Evolutionary conservation across 2,113 vertebrate species (phyloP), one percentile per base, ranked within the genome.

Genomic region (Lepus europaeus): DNA sequence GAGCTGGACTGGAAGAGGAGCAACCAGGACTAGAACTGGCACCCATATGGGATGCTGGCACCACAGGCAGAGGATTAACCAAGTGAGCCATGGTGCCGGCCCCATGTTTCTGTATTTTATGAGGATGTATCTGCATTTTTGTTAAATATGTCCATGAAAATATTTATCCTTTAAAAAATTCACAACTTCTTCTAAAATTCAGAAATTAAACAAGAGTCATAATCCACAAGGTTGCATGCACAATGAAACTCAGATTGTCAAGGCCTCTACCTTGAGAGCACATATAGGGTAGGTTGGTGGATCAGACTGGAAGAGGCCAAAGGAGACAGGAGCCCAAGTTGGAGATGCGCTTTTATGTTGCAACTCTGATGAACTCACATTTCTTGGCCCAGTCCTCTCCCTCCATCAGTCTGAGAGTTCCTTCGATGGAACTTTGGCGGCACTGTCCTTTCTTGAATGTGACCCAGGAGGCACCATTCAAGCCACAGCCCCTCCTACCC

Each of bases 191-290:
- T 83, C 36, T 91, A 83, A 92, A 89, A 80, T 79, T 49, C 45
- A n/a, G 27, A 97, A 97, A 89, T 89, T 69, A 95, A 97, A 81
- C 56, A 36, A 31, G 0, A 93, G 36, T 20, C 31, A 70, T 36
- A 56, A 93, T 87, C 74, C 70, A 87, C 51, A 87, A 91, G 82
- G n/a, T 72, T 36, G 51, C 1, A 56, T 61, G 69, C 64, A 79
- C 66, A 92, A 61, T 49, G 11, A 23, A 29, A 84, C 79, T 91
- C 74, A 17, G 63, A 81, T 93, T 68, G 61, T 25, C 4, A 31
- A 91, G 53, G 13, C 29, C 6, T 73, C 74, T 64, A 33, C 20
- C 39, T 85, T 45, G 16, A 13, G 29, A 78, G 31, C 13, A 73
- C 45, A 87, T 25, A 17, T 10, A 86, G 78, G 89, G 9, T 11